These are phyloP conservation scores for Nicator chloris DNA, from an alignment of 2,113 vertebrate genomes.

Conservation along the genomic window DNA sequence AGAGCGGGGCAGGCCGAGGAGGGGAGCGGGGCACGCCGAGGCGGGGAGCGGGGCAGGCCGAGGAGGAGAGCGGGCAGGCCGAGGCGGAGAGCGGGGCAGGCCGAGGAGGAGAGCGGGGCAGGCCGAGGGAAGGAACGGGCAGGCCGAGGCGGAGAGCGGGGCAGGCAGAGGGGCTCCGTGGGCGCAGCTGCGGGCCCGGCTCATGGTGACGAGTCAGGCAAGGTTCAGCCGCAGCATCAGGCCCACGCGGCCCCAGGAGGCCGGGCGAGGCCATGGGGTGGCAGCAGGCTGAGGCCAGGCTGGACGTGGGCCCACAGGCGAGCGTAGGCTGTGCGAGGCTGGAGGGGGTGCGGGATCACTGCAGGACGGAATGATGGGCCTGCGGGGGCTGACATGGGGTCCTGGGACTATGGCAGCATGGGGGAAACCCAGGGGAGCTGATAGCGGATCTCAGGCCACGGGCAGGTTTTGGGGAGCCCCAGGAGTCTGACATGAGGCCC, in stretches of 20 bases:
- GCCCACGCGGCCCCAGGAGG: rapidly evolving
- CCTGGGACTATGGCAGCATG: not conserved
- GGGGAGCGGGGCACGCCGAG: too few species aligned
- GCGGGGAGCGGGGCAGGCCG: too few species aligned
- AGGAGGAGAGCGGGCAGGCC: too few species aligned
- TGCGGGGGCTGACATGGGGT: not conserved
- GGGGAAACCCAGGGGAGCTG: not conserved
- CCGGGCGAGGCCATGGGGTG: too few species aligned
- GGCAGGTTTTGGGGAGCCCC: not conserved
- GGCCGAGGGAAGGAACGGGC: too few species aligned
- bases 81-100: too few species aligned
- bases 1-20: rapidly evolving
- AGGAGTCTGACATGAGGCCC: not conserved
- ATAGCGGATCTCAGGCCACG: rapidly evolving
- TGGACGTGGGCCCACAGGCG: rapidly evolving
- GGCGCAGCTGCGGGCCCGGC: too few species aligned
- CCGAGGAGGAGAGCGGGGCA: too few species aligned
- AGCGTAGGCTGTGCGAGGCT: not conserved
- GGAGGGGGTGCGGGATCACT: rapidly evolving
- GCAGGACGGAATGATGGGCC: rapidly evolving
- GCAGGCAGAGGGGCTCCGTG: not conserved
- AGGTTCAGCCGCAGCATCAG: not conserved
- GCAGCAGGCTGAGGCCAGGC: not conserved
- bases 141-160: rapidly evolving
- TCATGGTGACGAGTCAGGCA: not conserved